These are phyloP conservation scores for Spodoptera picta DNA, from an alignment of 2,888 invertebrate species.

Conservation along the genomic window DNA sequence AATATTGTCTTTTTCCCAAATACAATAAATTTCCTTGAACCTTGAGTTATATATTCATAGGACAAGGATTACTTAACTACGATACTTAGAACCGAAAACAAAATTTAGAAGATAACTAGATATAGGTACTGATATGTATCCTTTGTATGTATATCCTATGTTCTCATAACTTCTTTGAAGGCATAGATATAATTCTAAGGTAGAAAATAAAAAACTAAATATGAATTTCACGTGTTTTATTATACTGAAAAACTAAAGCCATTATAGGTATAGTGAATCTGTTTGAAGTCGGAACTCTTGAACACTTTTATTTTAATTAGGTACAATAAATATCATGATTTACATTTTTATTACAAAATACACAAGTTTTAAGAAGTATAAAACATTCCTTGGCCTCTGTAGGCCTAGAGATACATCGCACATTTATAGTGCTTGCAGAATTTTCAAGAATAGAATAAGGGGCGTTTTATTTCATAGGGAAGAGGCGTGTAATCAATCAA, in stretches of 20 bases:
- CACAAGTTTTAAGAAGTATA: slow-evolving; percentile 44
- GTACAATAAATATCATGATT: slow-evolving; percentile 48
- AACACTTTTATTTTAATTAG: slow-evolving; percentile 57
- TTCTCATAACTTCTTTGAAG: no score
- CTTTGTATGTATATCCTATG: no score
- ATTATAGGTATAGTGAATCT: slow-evolving; percentile 55
- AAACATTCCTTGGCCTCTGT: slow-evolving; percentile 46
- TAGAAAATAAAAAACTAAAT: slow-evolving; percentile 44
- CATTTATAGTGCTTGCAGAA: slow-evolving; percentile 11
- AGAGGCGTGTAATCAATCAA: no score
- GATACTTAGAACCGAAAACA: no score
- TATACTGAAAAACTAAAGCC: slow-evolving; percentile 59
- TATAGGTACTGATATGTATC: no score
- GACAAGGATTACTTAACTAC: no score
- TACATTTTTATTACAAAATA: slow-evolving; percentile 51
- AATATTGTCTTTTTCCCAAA: no score
- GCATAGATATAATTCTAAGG: slow-evolving; percentile 1
- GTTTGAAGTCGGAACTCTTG: slow-evolving; percentile 51
- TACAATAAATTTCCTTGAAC: no score
- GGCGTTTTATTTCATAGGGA: slow-evolving; percentile 1
- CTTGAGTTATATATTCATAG: no score
- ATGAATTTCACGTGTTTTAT: slow-evolving; percentile 53
- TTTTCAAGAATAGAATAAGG: neutral
- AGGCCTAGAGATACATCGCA: slow-evolving; percentile 11
- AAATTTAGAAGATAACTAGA: no score